Percentiles rank a stretch among this genome's conserved stretches.
phyloP scores from a whole-genome alignment of 2,888 invertebrate species.

The Drosophila mulleri region DNA sequence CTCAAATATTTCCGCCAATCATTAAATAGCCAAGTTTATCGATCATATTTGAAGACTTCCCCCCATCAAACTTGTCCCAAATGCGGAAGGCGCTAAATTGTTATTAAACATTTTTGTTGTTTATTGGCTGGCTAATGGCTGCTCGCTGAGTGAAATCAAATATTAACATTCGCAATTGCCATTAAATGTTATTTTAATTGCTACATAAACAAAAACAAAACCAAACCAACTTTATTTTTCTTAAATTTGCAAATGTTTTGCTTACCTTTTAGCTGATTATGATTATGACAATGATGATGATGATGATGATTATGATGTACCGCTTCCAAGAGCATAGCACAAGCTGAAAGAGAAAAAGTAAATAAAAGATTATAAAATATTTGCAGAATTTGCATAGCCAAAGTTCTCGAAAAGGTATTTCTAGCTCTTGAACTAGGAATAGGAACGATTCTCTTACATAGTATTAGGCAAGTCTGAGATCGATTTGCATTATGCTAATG shows the following conservation, averaged over 20 bases:
- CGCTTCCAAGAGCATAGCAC: conserved; percentile 23
- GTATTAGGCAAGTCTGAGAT: neutral
- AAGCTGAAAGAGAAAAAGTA: conserved; percentile 4
- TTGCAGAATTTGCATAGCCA: neutral
- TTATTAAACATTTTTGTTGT: conserved; percentile 3
- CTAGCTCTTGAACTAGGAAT: conserved; percentile 4
- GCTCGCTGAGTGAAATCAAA: conserved; percentile 20
- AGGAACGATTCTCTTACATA: conserved; percentile 8
- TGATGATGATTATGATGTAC: neutral
- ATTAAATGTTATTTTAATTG: conserved; percentile 47
- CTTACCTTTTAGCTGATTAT: conserved; percentile 48
- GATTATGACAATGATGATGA: neutral
- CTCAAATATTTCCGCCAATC: conserved; percentile 31
- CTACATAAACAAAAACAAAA: conserved; percentile 34
- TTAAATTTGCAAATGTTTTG: conserved; percentile 20
- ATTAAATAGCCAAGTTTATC: conserved; percentile 14
- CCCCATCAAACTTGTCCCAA: conserved; percentile 10
- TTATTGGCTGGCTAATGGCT: conserved; percentile 12
- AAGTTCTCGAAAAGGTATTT: neutral
- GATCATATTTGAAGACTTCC: conserved; percentile 15
- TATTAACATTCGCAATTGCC: conserved; percentile 24
- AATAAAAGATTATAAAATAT: conserved; percentile 4
- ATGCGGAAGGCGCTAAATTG: conserved; percentile 39
- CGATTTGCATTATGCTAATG: conserved; percentile 37
- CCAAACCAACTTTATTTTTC: neutral